Evolutionary conservation across 1,140 invertebrate genomes (phyloP), one percentile per base, ranked within the genome.

Genomic region (Formica exsecta): DNA sequence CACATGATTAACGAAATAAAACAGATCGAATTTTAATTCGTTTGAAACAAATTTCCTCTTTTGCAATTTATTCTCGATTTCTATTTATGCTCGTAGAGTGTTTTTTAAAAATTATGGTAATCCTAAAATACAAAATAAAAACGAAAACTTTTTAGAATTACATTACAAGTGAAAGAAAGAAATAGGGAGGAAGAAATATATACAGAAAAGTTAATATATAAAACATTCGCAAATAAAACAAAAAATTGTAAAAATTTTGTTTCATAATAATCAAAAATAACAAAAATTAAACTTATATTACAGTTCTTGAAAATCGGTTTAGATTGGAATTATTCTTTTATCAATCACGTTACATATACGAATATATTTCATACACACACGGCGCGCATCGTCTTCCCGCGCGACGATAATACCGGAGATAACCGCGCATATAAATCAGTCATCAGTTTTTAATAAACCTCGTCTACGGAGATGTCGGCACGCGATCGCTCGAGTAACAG

Each of bases 371-470:
- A 7, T n/a, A 36, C 22, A 25, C n/a, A 38, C 7, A 13, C 9
- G 5, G 6, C 9, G 13, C 9, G 25, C 25, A 7, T 61, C 65
- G 44, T 80, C 70, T 70, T 70, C 77, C 13, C 79, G 16, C 13
- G 13, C 22, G 36, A 4, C 48, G 16, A 13, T 16, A 51, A 71
- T 29, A 32, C 25, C 48, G 9, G 8, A 32, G 79, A 61, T 83
- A 74, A 44, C 54, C 54, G n/a, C 38, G 36, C 54, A 61, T 54
- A 61, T 54, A 73, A 74, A 74, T 83, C 79, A 83, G 54, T 74
- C 38, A 74, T 83, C 36, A 38, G n/a, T 83, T 83, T 51, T 83
- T 83, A 83, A 83, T 83, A 83, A 83, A 83, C 68, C 54, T 73
- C 68, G 54, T 8, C 54, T 19, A 29, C n/a, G 29, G 68, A 62